Base-by-base conservation (phyloP, 2,888 invertebrate genomes). In the Amblyjoppa fuscipennis region DNA sequence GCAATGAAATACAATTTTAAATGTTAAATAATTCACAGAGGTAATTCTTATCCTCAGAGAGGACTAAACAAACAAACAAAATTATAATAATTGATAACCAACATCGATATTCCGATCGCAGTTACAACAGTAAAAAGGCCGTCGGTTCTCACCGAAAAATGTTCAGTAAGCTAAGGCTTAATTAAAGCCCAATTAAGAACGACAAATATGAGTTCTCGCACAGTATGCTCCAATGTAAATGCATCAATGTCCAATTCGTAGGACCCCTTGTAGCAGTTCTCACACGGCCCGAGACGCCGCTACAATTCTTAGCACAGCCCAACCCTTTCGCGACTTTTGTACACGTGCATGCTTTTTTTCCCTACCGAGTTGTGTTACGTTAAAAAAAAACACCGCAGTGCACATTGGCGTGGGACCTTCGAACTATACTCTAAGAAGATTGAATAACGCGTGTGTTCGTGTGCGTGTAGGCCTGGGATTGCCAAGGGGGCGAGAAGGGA, bases 401-500 rank as follows among this genome's bases (percentile, higher is more conserved):
- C 45, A 20, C 49, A 78, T 75, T 81, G 78, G 76, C 69, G 75
- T 74, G 68, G 75, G 66, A 75, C 49, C 20, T 70, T 49, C 34
- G 71, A 38, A 34, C 49, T 41, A 0, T 2, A 31, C n/a, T 25
- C 41, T 69, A 81, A 83, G 66, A 49, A 77, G 64, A 61, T 84
- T 84, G 38, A 81, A 83, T 83, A 73, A 87, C 75, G 76, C 68
- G 25, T 38, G 3, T 79, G 34, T 41, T 11, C 41, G 64, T 51
- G 71, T 25, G 66, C 31, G 51, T 3, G 45, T 59, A 28, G n/a
- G 61, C 13, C 13, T 34, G 25, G 69, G 51, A 31, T 31, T n/a
- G 56, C 41, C 31, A 83, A 86, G 66, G 77, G 76, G 81, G 80
- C 86, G 87, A 87, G 20, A 86, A 86, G 87, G 87, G 90, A 90